Percentiles rank a stretch among this genome's conserved stretches.
phyloP scores from a whole-genome alignment of 2,113 vertebrate species.

The Ciconia boyciana region DNA sequence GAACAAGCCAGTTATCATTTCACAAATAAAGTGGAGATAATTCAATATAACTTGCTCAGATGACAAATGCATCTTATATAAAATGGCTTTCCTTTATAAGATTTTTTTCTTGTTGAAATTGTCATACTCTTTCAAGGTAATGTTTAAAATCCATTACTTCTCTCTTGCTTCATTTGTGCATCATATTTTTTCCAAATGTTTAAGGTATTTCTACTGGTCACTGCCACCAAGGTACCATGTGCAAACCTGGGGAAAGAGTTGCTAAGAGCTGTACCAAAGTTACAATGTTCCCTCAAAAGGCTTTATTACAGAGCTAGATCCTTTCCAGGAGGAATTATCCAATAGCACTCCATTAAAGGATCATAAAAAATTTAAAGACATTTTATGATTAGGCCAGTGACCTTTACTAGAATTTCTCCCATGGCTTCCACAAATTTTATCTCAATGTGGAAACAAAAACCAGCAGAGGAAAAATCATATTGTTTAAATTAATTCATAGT shows the following conservation, averaged over 20 bases:
- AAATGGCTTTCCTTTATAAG: background rate
- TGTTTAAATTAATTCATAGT: background rate
- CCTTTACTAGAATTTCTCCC: background rate
- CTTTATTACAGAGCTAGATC: background rate
- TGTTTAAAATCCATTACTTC: background rate
- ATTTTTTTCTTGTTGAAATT: background rate
- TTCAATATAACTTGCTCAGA: background rate
- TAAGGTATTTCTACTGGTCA: background rate
- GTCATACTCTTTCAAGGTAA: background rate
- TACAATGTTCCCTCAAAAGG: background rate
- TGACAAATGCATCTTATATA: background rate
- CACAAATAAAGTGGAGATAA: background rate
- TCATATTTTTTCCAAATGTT: background rate
- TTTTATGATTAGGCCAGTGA: constrained; percentile 1
- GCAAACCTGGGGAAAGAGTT: background rate
- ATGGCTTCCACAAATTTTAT: background rate
- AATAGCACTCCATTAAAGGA: background rate
- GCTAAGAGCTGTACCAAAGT: background rate
- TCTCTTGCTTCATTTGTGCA: background rate
- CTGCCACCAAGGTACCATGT: background rate
- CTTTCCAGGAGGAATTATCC: background rate
- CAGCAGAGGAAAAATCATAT: background rate
- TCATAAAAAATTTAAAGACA: constrained; percentile 21
- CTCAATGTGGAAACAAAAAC: background rate
- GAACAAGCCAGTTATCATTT: background rate